A percentile compares a stretch with the other conserved stretches of the same genome.
These are phyloP conservation scores for Donacobius atricapilla DNA, from an alignment of 2,113 vertebrate genomes.

Conservation along the genomic window DNA sequence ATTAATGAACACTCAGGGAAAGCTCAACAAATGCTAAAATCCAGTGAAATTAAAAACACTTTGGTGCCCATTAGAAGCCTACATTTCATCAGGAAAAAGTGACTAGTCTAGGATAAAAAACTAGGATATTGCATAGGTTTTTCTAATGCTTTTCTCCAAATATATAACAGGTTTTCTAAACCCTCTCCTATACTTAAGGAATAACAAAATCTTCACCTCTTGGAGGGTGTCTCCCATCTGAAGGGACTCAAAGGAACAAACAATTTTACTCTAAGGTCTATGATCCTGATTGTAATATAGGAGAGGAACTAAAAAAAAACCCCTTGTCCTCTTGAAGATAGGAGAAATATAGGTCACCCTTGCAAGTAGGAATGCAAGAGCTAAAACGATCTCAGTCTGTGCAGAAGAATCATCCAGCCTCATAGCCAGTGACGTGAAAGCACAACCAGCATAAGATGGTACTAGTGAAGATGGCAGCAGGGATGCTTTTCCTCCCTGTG, in stretches of 20 bases:
- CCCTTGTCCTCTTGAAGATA: not conserved
- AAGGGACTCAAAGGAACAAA: not conserved
- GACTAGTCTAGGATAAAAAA: too few species aligned
- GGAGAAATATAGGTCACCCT: not conserved
- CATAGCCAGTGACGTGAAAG: not conserved
- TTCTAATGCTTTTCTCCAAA: not conserved
- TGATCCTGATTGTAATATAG: not conserved
- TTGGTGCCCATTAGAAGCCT: not conserved
- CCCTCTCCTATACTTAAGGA: not conserved
- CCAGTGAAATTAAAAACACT: constrained; percentile 9
- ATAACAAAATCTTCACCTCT: not conserved
- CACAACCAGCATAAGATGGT: not conserved
- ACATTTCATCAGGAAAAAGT: not conserved
- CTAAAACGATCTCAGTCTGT: not conserved
- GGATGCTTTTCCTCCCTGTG: not conserved
- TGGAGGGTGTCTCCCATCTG: not conserved
- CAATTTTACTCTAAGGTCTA: not conserved
- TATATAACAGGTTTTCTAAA: not conserved
- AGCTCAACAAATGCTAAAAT: constrained; percentile 54
- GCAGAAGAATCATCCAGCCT: not conserved
- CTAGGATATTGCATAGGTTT: fast-evolving
- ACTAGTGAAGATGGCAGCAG: not conserved
- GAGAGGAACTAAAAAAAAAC: not conserved
- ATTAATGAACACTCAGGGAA: constrained; percentile 67
- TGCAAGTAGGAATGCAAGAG: not conserved